These are phyloP conservation scores for Pterobdella sp. DNA, from an alignment of 2,888 invertebrate genomes.

Conservation along the genomic window DNA sequence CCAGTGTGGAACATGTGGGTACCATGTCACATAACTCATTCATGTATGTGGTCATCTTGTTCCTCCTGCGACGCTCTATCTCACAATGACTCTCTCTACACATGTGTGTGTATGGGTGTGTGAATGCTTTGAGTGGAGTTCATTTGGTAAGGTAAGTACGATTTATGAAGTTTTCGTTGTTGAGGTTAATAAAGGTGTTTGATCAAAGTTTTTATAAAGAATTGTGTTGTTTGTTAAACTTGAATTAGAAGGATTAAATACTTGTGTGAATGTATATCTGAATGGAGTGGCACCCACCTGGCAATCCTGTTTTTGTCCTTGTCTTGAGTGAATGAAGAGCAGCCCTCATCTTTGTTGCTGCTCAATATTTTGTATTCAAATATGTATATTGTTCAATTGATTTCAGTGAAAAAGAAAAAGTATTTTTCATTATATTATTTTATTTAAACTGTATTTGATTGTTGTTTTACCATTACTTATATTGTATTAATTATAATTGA, in stretches of 20 bases:
- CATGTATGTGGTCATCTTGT: slow-evolving; percentile 99
- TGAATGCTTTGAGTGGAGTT: not conserved
- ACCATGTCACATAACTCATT: slow-evolving; percentile 99
- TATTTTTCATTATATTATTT: not conserved
- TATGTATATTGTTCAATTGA: not conserved
- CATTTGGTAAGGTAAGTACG: not conserved
- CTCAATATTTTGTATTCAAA: not conserved
- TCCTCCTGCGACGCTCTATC: slow-evolving; percentile 91
- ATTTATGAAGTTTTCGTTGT: not conserved
- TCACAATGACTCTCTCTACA: slow-evolving; percentile 93
- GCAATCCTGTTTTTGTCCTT: slow-evolving; percentile 31
- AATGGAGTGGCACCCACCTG: slow-evolving; percentile 12
- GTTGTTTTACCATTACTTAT: too few relatives aligned
- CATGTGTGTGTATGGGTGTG: too few relatives aligned
- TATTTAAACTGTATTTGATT: not conserved
- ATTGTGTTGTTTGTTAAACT: not conserved
- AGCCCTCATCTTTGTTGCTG: slow-evolving; percentile 29
- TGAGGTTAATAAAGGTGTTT: not conserved
- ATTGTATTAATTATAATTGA: not conserved
- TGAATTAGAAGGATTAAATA: not conserved
- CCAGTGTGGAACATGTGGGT: slow-evolving; percentile 93
- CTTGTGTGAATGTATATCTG: not conserved
- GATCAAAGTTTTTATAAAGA: not conserved
- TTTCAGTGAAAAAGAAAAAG: not conserved
- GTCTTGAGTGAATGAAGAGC: slow-evolving; percentile 29